Conservation (phyloP, 2,113 vertebrate species). For the Uria lomvia region DNA sequence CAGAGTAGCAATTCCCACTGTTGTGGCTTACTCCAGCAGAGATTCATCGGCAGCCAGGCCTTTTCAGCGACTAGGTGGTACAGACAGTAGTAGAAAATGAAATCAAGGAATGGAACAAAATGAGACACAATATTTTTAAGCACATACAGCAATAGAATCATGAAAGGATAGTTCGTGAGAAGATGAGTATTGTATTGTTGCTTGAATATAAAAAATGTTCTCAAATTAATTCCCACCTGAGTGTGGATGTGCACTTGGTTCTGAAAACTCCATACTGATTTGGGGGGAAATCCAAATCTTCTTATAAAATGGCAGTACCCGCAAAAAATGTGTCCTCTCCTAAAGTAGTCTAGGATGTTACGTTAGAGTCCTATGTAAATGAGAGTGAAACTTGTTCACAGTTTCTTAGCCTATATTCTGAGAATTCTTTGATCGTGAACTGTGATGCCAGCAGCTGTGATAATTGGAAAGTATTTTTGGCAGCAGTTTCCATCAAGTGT, state of each 20-base stretch:
- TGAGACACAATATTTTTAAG: not conserved
- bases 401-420: constrained; percentile 29
- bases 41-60: not conserved
- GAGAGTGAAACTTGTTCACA: constrained; percentile 35
- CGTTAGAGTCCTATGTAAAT: constrained; percentile 8
- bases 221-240: not conserved
- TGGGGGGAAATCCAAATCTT: not conserved
- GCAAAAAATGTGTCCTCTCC: not conserved
- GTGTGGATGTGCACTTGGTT: not conserved
- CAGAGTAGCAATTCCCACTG: not conserved
- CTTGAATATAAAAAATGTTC: not conserved
- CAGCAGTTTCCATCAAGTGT: not conserved
- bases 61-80: not conserved
- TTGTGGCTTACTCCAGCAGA: not conserved
- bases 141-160: not conserved
- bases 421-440: constrained; percentile 22
- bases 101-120: not conserved
- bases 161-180: not conserved
- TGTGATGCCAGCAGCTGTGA: not conserved
- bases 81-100: not conserved
- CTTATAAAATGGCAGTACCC: not conserved
- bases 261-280: not conserved
- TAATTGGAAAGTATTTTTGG: constrained; percentile 28
- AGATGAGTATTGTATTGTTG: not conserved
- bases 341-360: not conserved